Evolutionary conservation across 2,888 invertebrate species (phyloP), one percentile per base, ranked within the genome.

Genomic region (Halictus quadricinctus): DNA sequence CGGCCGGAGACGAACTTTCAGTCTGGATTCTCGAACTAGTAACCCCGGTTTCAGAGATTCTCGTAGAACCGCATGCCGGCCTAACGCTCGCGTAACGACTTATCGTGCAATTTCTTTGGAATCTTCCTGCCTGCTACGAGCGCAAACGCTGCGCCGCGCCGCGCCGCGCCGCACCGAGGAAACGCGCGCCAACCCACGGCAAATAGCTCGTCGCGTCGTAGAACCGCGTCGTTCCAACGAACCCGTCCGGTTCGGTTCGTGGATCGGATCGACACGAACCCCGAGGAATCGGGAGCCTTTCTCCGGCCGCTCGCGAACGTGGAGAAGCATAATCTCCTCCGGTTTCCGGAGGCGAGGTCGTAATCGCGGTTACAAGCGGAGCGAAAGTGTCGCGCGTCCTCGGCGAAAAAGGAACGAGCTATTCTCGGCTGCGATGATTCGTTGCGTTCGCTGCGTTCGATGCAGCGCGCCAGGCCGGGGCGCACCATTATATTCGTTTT

Each of bases 211-310:
- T 88, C 50, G 50, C n/a, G 10, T 12, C 58, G 58, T 58, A 1
- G 50, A 50, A 54, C 3, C 58, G 58, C n/a, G 58, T n/a, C 85
- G 85, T 87, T 87, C 85, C 88, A 89, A 90, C 88, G 88, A 89
- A 90, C 82, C 84, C 87, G 58, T 58, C 21, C 85, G 87, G 88
- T 89, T 88, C 81, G 80, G 84, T 54, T 88, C 74, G 66, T 18
- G 58, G 87, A 58, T 54, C 79, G 87, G 88, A 90, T 88, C 85
- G 90, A 89, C 88, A 87, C 88, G 88, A 88, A 88, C 88, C 88
- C 87, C 78, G 76, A 80, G 87, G 89, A 90, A 81, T 88, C 84
- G 83, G 81, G 77, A 73, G 85, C 85, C 86, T 73, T 66, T 79
- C 60, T 74, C 73, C 69, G 36, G 12, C n/a, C 76, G 80, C 66